A percentile compares a stretch with the other conserved stretches of the same genome.
phyloP scores from a whole-genome alignment of 2,888 invertebrate species.

The Conomelus anceps region DNA sequence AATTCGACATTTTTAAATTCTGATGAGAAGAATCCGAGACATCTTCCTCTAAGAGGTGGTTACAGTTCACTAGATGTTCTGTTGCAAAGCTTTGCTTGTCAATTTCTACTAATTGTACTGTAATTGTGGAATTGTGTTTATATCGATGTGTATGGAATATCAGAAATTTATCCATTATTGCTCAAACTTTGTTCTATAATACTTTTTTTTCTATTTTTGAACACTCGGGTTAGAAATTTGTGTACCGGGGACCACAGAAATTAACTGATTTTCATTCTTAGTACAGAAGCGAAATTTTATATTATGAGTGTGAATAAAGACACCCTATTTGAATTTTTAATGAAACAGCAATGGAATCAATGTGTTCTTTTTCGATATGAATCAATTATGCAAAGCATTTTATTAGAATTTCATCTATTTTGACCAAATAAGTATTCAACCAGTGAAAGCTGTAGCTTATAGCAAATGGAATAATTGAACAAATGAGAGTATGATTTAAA shows the following conservation, averaged over 20 bases:
- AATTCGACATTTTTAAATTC: neutral
- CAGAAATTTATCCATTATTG: neutral
- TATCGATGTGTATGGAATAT: neutral
- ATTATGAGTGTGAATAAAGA: neutral
- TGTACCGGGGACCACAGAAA: neutral
- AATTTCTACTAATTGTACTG: neutral
- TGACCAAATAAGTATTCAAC: neutral
- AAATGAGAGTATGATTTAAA: neutral
- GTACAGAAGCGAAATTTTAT: neutral
- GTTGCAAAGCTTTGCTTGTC: constrained; percentile 7
- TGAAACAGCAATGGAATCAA: no score
- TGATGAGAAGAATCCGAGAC: neutral
- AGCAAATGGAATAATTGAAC: neutral
- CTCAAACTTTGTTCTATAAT: constrained; percentile 5
- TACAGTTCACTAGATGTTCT: neutral
- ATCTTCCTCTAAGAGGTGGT: neutral
- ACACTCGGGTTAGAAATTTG: neutral
- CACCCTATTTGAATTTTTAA: neutral
- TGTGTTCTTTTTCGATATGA: neutral
- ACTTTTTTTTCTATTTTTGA: neutral
- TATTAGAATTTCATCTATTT: neutral
- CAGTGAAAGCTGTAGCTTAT: neutral
- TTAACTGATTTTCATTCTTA: neutral
- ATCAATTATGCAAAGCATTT: neutral
- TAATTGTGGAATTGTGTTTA: constrained; percentile 7